Base-by-base conservation (phyloP, 1,140 invertebrate species). In the Acromyrmex echinatior region DNA sequence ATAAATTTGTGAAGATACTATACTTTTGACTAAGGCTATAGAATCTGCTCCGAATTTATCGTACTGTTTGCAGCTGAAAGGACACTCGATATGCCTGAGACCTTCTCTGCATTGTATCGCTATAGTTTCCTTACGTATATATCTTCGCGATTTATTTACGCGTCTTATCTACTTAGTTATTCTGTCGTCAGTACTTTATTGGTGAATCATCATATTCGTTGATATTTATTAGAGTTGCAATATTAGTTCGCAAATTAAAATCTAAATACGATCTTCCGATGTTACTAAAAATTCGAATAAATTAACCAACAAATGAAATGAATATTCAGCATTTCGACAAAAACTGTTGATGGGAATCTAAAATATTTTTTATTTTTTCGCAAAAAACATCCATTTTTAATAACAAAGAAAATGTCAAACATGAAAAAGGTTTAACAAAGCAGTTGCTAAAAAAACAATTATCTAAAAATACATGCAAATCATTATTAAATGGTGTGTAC, bases 51-150 rank as follows among this genome's bases (percentile, higher is more conserved):
- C 62, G 51, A 73, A 58, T 28, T 56, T 25, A 73, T 71, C 5
- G 18, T 39, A 49, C 6, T 12, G 21, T 60, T 39, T 74, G 28
- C 21, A 45, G 0, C 35, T 60, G 25, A 74, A 49, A 62, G 31
- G 25, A 76, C n/a, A 84, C 0, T 1, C 12, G 70, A 84, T 80
- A 68, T 12, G 49, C 49, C n/a, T 68, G 68, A 60, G 25, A 74
- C 3, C 25, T 3, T 49, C 18, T n/a, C 25, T 25, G 31, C 16
- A 18, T 62, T 74, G 56, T 84, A 35, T 76, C 58, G 31, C 28
- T 56, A 45, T 45, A 35, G 3, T 25, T 74, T 62, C 31, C 66
- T 39, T 28, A 56, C 21, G 28, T 45, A n/a, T 45, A n/a, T 31
- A 53, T 9, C 53, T 81, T 58, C 10, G 65, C 10, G 65, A 9